Evolutionary conservation across 2,888 invertebrate species (phyloP), one percentile per base, ranked within the genome.

Genomic region (Cheilosia urbana): DNA sequence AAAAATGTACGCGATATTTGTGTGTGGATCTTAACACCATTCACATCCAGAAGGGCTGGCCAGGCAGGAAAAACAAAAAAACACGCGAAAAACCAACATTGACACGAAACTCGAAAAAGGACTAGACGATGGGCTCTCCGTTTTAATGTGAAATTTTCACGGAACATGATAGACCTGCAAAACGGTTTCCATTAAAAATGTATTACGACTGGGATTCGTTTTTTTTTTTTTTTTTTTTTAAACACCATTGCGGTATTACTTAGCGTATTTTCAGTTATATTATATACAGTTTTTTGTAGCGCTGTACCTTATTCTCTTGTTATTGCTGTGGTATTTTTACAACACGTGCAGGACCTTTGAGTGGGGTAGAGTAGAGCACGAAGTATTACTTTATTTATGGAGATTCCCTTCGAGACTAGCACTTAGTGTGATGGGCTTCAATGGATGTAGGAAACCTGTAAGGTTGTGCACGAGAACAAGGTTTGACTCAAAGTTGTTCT

Each of bases 101-200:
- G 80, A 80, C 66, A 80, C 68, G 72, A 60, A 60, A 53, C 65
- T 21, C 45, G 49, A 47, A 42, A 60, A 60, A 66, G 47, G 21
- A 75, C 81, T 72, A 71, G 37, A 71, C 49, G 71, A 81, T 76
- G 72, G 24, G 68, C 72, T 69, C 68, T 81, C 24, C 72, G 76
- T 80, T 84, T 80, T 75, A 71, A 84, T 84, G 80, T 71, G 9
- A 65, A 65, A 84, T 79, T 80, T 76, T 55, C 47, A 11, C 53
- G 55, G 40, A 80, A 65, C 40, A 69, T 21, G 69, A 66, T 76
- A 76, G 76, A 68, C 71, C 72, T 73, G 81, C 77, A 77, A 85
- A 85, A 81, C 76, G 85, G 57, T 85, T 85, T 81, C 72, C 85
- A 85, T 85, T 85, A 81, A 85, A 85, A 81, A 85, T 85, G 77